Evolutionary conservation across 2,888 invertebrate genomes (phyloP).

Genomic region (Agapostemon virescens): DNA sequence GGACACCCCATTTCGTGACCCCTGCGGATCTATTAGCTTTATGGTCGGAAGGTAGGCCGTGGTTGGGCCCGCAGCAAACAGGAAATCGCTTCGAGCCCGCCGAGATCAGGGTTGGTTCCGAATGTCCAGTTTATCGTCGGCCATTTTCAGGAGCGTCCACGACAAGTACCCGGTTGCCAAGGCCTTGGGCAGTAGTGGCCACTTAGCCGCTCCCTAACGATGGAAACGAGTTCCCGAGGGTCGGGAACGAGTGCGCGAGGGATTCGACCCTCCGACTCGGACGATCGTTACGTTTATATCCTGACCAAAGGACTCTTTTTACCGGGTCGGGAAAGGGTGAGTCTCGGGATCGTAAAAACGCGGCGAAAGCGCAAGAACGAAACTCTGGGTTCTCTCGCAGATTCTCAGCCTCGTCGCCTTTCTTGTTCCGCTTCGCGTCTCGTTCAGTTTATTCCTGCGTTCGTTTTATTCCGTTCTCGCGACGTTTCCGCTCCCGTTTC

Average conservation of each 20-base stretch:
- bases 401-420: background rate
- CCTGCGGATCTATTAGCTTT: slow-evolving; percentile 76
- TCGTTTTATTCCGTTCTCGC: background rate
- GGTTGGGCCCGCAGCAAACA: slow-evolving; percentile 66
- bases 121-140: slow-evolving; percentile 71
- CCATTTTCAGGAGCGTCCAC: slow-evolving; percentile 69
- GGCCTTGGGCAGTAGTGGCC: slow-evolving; percentile 61
- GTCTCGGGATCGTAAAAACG: slow-evolving; percentile 25
- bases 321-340: slow-evolving; percentile 39
- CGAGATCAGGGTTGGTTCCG: slow-evolving; percentile 52
- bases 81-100: slow-evolving; percentile 73
- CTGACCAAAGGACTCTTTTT: slow-evolving; percentile 49
- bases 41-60: slow-evolving; percentile 69
- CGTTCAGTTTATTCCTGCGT: background rate
- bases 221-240: slow-evolving; percentile 67
- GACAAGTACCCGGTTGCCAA: slow-evolving; percentile 51
- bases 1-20: slow-evolving; percentile 62
- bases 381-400: background rate
- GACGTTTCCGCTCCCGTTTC: background rate
- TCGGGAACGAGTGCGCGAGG: slow-evolving; percentile 48
- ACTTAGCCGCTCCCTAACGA: slow-evolving; percentile 67
- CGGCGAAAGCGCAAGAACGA: background rate
- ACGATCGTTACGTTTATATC: slow-evolving; percentile 63
- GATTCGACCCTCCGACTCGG: slow-evolving; percentile 57
- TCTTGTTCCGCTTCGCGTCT: background rate